Evolutionary conservation across 2,797 vertebrate species (phyloP), one percentile per base, ranked within the genome.

Genomic region (Gila robusta): DNA sequence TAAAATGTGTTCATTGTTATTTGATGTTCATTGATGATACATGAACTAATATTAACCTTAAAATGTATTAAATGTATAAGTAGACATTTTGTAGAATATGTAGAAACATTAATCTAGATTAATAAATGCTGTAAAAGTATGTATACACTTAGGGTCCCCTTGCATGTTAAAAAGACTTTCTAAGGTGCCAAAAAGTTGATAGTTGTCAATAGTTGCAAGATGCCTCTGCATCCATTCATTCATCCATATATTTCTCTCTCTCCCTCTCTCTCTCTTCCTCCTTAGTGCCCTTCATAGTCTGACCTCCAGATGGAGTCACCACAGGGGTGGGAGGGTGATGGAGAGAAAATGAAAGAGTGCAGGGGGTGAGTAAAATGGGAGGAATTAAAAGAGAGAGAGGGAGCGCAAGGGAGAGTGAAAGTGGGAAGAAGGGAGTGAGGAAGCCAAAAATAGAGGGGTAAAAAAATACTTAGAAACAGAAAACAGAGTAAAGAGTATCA

Each of bases 291-390:
- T 96, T 95, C 94, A 93, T 87, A 88, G 87, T 91, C 91, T 95
- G 94, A 94, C 95, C 94, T 95, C 94, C 94, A 96, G 96, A 96
- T 96, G 96, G 95, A 95, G 93, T 91, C 93, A 91, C 94, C 90
- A 88, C 93, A 85, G 95, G 94, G 92, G 93, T 89, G 90, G 86
- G 85, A 87, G 90, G 92, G 92, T 91, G 91, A 94, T 84, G 86
- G 92, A 93, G 94, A 94, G 93, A 94, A 95, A 94, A 95, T 95
- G 92, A 94, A 95, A 94, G 95, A 93, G 92, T 91, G 91, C 91
- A 91, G 91, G 92, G 94, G 91, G 79, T 87, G 71, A 66, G 87
- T 87, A 90, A 90, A 91, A 91, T 83, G 87, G 82, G 88, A 90
- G 79, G 79, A 87, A 88, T 67, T 83, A 85, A 85, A 81, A 87